phyloP scores from a whole-genome alignment of 2,113 vertebrate species.

The Daboia siamensis region DNA sequence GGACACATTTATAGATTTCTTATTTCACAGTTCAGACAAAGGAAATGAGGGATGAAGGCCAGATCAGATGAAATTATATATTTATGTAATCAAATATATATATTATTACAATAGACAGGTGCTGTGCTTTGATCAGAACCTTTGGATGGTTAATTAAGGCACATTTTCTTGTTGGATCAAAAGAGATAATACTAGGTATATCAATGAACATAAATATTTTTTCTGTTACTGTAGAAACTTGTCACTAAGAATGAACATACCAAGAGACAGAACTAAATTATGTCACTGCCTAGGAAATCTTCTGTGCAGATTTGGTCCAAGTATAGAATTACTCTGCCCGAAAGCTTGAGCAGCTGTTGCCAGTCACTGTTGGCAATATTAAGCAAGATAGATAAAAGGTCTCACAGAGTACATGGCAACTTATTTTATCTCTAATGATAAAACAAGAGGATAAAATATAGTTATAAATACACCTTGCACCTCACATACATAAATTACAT shows the following conservation, averaged over 20 bases:
- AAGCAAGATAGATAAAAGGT: not conserved
- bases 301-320: not conserved
- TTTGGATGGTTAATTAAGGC: not conserved
- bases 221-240: not conserved
- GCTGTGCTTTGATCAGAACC: not conserved
- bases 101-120: not conserved
- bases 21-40: not conserved
- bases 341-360: not conserved
- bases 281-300: not conserved
- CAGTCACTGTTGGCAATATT: not conserved
- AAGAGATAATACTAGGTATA: not conserved
- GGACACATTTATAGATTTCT: not conserved
- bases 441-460: not conserved
- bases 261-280: not conserved
- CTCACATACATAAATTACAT: not conserved
- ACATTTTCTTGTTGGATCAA: not conserved
- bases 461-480: not conserved
- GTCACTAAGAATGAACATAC: not conserved
- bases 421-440: not conserved
- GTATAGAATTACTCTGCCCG: not conserved
- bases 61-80: not conserved
- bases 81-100: not conserved
- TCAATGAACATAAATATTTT: not conserved
- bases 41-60: not conserved
- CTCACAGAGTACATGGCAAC: not conserved